A percentile compares a stretch with the other conserved stretches of the same genome.
Conservation (phyloP, 1,140 invertebrate genomes). For the Trypoxylus dichotomus region DNA sequence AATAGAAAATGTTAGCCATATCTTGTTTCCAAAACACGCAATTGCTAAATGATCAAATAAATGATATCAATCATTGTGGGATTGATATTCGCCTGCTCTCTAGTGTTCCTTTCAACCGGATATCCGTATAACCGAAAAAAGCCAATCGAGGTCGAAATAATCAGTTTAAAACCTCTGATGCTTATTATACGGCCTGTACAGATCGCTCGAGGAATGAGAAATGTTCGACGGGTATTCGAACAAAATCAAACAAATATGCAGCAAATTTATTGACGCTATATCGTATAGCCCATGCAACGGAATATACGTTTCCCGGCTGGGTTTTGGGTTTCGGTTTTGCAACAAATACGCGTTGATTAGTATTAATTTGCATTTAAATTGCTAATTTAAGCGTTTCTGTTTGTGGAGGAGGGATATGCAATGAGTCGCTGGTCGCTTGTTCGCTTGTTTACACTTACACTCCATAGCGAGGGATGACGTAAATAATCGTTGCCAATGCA, state of each 20-base stretch:
- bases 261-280: neutral
- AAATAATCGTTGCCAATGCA: neutral
- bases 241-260: neutral
- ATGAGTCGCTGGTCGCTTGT: neutral
- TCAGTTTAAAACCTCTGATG: too few relatives aligned
- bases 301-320: neutral
- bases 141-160: too few relatives aligned
- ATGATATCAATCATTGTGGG: too few relatives aligned
- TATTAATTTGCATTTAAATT: constrained; percentile 24
- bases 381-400: neutral
- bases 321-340: neutral
- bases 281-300: neutral
- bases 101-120: too few relatives aligned
- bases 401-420: neutral
- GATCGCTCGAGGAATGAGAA: too few relatives aligned
- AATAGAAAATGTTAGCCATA: too few relatives aligned
- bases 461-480: neutral
- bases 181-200: too few relatives aligned
- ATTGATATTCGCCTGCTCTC: too few relatives aligned
- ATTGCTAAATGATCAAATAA: too few relatives aligned
- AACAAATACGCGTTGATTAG: constrained; percentile 14
- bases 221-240: neutral
- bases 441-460: neutral
- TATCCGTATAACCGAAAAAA: too few relatives aligned
- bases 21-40: too few relatives aligned